phyloP scores from a whole-genome alignment of 2,113 vertebrate species.

The Bucco capensis region DNA sequence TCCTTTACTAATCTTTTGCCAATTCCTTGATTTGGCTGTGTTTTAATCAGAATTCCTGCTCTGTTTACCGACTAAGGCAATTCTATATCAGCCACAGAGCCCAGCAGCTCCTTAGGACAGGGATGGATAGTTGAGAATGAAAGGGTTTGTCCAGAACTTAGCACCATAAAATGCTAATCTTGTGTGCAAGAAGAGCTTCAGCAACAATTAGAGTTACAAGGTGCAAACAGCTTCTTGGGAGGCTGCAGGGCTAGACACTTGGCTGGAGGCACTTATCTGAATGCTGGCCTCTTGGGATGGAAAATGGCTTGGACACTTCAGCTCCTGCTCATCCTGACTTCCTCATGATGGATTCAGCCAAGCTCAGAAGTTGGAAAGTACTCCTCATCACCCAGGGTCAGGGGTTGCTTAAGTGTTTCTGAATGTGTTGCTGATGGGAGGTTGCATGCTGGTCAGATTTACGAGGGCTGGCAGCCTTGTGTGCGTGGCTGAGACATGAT shows the following conservation, averaged over 20 bases:
- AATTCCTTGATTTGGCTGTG: neutral
- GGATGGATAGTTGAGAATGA: neutral
- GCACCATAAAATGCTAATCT: neutral
- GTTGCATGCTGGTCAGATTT: constrained; percentile 39
- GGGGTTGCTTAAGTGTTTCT: constrained; percentile 47
- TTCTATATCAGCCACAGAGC: neutral
- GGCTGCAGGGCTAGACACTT: neutral
- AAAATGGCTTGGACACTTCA: neutral
- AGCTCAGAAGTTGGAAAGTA: constrained; percentile 21
- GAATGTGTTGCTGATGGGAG: constrained; percentile 60
- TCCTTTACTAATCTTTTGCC: neutral
- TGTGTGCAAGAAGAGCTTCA: neutral
- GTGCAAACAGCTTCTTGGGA: constrained; percentile 40
- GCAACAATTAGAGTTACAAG: neutral
- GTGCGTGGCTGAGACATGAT: constrained; percentile 51
- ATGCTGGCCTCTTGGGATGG: neutral
- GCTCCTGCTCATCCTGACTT: neutral
- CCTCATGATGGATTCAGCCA: neutral
- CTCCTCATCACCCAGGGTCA: constrained; percentile 8
- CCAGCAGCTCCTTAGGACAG: neutral
- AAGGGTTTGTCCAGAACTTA: neutral
- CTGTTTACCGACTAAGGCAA: neutral
- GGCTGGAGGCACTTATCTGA: neutral
- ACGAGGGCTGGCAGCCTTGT: constrained; percentile 35
- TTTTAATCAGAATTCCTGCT: neutral